Conservation (phyloP, 2,797 vertebrate species). For the Silurus lanzhouensis region DNA sequence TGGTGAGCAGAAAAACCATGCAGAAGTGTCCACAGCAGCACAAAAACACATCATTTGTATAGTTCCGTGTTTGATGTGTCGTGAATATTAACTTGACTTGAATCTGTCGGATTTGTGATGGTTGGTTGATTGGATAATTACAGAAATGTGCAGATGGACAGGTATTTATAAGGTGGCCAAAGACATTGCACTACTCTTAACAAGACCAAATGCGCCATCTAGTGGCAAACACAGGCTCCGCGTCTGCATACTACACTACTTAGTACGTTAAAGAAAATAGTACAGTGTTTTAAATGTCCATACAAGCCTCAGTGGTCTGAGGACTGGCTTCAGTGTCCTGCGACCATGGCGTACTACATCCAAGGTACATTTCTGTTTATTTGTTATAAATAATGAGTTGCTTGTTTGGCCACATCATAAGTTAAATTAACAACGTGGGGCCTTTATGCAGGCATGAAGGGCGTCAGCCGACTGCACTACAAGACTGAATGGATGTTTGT, state of each 20-base stretch:
- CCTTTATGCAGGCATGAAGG: not conserved
- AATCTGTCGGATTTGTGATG: not conserved
- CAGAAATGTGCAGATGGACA: not conserved
- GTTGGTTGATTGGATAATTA: not conserved
- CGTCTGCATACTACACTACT: not conserved
- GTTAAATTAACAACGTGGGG: not conserved
- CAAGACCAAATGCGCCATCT: not conserved
- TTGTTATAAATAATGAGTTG: not conserved
- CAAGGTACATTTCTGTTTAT: not conserved
- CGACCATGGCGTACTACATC: not conserved
- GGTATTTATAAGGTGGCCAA: not conserved
- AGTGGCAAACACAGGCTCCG: not conserved
- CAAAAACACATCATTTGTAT: not conserved
- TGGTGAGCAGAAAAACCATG: not conserved
- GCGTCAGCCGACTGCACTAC: not conserved
- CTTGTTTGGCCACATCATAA: not conserved
- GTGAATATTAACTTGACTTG: not conserved
- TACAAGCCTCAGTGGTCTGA: no score
- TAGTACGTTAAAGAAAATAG: not conserved
- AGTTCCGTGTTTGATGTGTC: not conserved
- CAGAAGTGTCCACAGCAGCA: not conserved
- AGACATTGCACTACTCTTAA: not conserved
- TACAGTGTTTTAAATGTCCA: not conserved
- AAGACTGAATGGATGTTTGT: not conserved
- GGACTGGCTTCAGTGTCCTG: no score